A percentile compares a stretch with the other conserved stretches of the same genome.
Conservation (phyloP, 2,113 vertebrate genomes). For the Lepus americanus region DNA sequence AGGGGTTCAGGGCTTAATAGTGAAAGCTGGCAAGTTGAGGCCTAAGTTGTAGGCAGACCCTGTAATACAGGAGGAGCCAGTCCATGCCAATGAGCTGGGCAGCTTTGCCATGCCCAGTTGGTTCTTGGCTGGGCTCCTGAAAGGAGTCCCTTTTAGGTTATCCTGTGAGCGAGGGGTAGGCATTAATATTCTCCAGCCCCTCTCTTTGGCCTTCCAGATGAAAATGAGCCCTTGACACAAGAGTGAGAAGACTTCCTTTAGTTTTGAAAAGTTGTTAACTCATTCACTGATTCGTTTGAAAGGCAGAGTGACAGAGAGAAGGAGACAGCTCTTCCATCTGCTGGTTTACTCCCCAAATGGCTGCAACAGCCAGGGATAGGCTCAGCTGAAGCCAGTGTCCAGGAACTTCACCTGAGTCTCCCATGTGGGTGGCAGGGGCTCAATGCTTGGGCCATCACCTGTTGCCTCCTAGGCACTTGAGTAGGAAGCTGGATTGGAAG, state of each 20-base stretch:
- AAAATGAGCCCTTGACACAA: background rate
- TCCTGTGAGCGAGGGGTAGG: background rate
- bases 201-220: background rate
- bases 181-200: background rate
- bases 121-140: background rate
- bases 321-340: too few species aligned
- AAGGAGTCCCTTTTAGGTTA: background rate
- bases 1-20: background rate
- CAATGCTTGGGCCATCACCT: too few species aligned
- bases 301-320: too few species aligned
- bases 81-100: background rate
- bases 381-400: too few species aligned
- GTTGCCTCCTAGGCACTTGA: too few species aligned
- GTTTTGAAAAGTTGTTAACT: too few species aligned
- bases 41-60: background rate
- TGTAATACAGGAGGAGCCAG: background rate
- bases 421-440: too few species aligned
- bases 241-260: background rate
- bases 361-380: too few species aligned
- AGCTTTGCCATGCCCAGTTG: background rate
- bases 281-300: too few species aligned
- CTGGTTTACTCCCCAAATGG: too few species aligned
- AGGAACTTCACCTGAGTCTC: too few species aligned
- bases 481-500: too few species aligned
- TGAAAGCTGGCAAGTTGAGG: background rate